Base-by-base conservation (phyloP, 2,888 invertebrate genomes). In the Xylocampa areola region DNA sequence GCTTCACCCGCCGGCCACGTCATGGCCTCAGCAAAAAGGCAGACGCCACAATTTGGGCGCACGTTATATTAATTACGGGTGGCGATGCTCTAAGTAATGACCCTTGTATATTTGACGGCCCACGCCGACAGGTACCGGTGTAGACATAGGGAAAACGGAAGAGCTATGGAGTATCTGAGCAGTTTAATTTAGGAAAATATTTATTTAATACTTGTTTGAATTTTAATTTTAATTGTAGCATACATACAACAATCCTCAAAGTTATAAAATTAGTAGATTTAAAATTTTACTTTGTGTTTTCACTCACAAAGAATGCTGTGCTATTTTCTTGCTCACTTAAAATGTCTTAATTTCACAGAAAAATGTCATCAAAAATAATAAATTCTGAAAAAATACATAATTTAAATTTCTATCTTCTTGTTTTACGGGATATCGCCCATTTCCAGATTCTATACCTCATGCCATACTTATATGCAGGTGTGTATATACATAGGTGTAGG, bases 91-190 rank as follows among this genome's bases (percentile, higher is more conserved):
- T 92, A 92, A 93, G 93, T 93, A 92, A 92, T 92, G 92, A 91
- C 93, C 92, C 92, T 92, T 92, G 92, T 93, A 90, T 89, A 88
- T 88, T 87, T 90, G 92, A 92, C 92, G 87, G 90, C 81, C 79
- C 62, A 68, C 80, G 78, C 76, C 79, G 87, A 83, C 92, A 92
- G 92, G 92, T 92, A 85, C 82, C 66, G 66, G 63, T 25, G 44
- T 10, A 16, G 33, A 47, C 30, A 29, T 45, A 27, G 36, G 41
- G 2, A 0, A 1, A 1, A 66, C 76, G 58, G 80, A 80, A 67
- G 37, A 16, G 68, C 1, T 17, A 21, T 1, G 6, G 3, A 14
- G 0, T 6, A 0, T 16, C 35, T 37, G 5, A 0, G 7, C 33
- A 0, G 30, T 11, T 30, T 16, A 13, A 13, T 40, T 32, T 5